Evolutionary conservation across 2,888 invertebrate genomes (phyloP), one percentile per base, ranked within the genome.

Genomic region (Pheosia gnoma): DNA sequence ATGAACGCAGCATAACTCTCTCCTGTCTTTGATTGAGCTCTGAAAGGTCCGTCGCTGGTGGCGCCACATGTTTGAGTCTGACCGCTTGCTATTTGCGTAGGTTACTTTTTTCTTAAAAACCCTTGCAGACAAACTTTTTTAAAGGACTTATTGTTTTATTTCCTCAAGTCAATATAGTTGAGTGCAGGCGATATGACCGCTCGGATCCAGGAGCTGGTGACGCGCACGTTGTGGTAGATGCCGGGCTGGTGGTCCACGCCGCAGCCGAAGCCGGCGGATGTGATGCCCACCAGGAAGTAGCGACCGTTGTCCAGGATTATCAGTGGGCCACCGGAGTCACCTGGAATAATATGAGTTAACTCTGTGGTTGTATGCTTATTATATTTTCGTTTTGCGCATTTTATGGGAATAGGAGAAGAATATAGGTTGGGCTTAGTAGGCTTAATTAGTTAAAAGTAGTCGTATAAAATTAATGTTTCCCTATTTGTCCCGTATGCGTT

Each of bases 201-300:
- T 69, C 94, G 92, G 62, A 96, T 96, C 96, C 96, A 97, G 66
- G 94, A 91, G 38, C 95, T 91, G 5, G 96, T 96, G 75, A 95
- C 94, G 73, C 95, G 95, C 3, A 97, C 95, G 81, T 96, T 96
- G 85, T 97, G 97, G 87, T 97, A 97, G 75, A 97, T 97, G 43
- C 97, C 97, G 0, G 97, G 97, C 85, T 97, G 97, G 79, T 96
- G 96, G 80, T 97, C 96, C 11, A 97, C 96, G 0, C 97, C 97
- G 81, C 97, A 97, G 57, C 97, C 97, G 83, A 97, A 97, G 6
- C 97, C 97, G 0, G 97, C 97, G 39, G 97, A 97, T 0, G 97
- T 97, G 68, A 97, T 97, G 11, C 97, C 97, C 5, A 95, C 96
- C 10, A 97, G 89, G 62, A 96, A 96, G 94, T 96, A 97, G 4